Base-by-base conservation (phyloP, 2,797 vertebrate genomes). In the Amazona finschi region DNA sequence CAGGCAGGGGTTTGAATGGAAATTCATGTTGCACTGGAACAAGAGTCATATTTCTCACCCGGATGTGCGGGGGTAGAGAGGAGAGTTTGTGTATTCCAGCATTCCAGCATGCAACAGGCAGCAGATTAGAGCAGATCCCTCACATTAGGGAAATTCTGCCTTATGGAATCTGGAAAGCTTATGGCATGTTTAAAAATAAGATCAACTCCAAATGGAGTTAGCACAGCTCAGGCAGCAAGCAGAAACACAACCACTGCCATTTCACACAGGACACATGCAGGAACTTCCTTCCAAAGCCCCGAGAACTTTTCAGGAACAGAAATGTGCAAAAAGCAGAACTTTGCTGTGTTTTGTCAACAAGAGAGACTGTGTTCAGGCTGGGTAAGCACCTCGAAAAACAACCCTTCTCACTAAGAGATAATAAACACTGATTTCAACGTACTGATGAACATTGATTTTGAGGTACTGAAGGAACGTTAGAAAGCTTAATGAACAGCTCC, bases 251-350 rank as follows among this genome's bases (percentile, higher is more conserved):
- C 15, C 74, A 7, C 46, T 57, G 33, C 36, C 53, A 19, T 38
- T 67, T 64, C 69, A 61, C 2, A 49, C 12, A 44, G 41, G 16
- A 52, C 50, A 36, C 1, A 30, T 0, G 3, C 4, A 12, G 72
- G 11, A 90, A 78, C n/a, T 53, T 55, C 50, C 7, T 82, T 43
- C 38, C 62, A 25, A 65, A 80, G 52, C 21, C 36, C 43, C 38
- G 33, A 57, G 8, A 71, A 77, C 15, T 69, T 57, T 11, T 38
- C 73, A 89, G 76, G 73, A 75, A 62, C 12, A 47, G 18, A 78
- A 81, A 17, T 0, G 15, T 24, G 24, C 49, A 58, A 74, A 87
- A 87, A 75, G 38, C 6, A 11, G 41, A 53, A 58, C 41, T 57
- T 31, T 38, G 8, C 44, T 78, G 66, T 31, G 46, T 43, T 73